Evolutionary conservation across 2,797 vertebrate genomes (phyloP).

Genomic region (Halcyon chelicuti): DNA sequence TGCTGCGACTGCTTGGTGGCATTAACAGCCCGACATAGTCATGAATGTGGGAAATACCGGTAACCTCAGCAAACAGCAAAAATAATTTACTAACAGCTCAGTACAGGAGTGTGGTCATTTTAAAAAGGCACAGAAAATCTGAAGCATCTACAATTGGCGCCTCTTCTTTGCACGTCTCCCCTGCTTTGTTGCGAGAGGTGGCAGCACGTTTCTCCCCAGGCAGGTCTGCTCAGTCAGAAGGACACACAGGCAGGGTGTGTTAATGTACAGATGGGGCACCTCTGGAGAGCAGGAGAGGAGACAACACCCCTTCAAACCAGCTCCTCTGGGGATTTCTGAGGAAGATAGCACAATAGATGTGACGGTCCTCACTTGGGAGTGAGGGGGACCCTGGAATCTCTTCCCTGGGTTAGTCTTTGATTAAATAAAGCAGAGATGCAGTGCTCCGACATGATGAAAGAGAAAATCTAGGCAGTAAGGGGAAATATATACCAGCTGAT

Average conservation of each 20-base stretch:
- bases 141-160: accelerated
- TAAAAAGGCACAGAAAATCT: neutral
- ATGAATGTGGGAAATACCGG: neutral
- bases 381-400: neutral
- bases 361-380: neutral
- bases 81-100: neutral
- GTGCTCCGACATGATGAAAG: neutral
- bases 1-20: neutral
- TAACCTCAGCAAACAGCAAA: neutral
- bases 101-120: neutral
- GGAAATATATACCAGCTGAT: neutral
- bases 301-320: neutral
- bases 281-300: neutral
- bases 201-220: accelerated
- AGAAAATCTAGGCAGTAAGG: neutral
- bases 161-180: neutral
- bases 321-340: neutral
- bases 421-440: neutral
- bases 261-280: neutral
- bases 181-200: neutral
- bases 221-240: neutral
- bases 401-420: neutral
- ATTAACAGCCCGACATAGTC: neutral
- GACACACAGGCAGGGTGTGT: neutral
- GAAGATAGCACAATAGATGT: neutral